Evolutionary conservation across 2,113 vertebrate species (phyloP).

Genomic region (Oncorhynchus keta): DNA sequence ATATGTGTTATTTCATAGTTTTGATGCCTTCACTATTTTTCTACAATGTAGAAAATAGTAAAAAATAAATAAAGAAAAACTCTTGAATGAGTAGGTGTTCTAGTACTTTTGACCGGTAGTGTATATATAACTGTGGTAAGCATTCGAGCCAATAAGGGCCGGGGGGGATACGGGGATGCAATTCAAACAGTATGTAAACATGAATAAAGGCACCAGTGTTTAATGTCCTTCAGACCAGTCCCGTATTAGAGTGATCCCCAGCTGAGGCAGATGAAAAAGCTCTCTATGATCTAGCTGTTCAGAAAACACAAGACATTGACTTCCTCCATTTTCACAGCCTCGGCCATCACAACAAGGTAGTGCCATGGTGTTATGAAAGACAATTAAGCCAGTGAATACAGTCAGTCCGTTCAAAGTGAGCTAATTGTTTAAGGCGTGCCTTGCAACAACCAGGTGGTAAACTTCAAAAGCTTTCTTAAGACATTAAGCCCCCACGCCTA

Average conservation of each 20-base stretch:
- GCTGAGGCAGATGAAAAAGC: background rate
- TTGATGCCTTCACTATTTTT: too few species aligned
- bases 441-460: conserved; percentile 62
- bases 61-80: too few species aligned
- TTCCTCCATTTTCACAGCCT: background rate
- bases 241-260: background rate
- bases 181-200: too few species aligned
- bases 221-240: background rate
- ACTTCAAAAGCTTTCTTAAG: conserved; percentile 61
- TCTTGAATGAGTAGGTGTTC: too few species aligned
- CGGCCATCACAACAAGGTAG: background rate
- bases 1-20: too few species aligned
- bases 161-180: too few species aligned
- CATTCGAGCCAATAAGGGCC: too few species aligned
- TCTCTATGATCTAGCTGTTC: background rate
- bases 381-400: background rate
- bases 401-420: background rate
- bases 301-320: background rate
- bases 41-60: too few species aligned
- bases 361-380: background rate
- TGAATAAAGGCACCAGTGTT: too few species aligned
- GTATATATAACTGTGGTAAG: too few species aligned
- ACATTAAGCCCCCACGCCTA: conserved; percentile 55
- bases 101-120: too few species aligned
- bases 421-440: background rate